Evolutionary conservation across 2,797 vertebrate species (phyloP).

Genomic region (Esox masquinongy): DNA sequence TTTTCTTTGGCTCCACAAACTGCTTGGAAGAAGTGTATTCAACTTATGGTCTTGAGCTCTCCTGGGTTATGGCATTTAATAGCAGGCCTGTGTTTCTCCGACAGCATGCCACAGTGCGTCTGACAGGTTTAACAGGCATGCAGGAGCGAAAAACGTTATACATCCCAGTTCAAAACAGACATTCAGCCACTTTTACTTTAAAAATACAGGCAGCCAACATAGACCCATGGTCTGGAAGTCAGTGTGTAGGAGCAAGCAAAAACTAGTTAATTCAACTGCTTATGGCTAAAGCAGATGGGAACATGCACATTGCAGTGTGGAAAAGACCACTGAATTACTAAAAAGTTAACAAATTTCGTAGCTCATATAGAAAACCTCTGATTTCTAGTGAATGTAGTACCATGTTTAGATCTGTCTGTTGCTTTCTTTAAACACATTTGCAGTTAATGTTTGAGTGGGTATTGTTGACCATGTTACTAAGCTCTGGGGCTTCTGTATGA

Average conservation of each 20-base stretch:
- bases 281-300: background rate
- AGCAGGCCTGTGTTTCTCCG: background rate
- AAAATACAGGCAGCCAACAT: background rate
- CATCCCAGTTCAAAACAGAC: slow-evolving; percentile 6
- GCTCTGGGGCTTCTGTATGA: background rate
- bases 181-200: background rate
- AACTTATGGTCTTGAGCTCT: background rate
- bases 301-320: background rate
- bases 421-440: background rate
- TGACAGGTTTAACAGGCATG: slow-evolving; percentile 22
- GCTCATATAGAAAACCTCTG: background rate
- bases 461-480: background rate
- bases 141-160: background rate
- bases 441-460: background rate
- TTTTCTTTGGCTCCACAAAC: background rate
- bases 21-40: background rate
- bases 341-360: background rate
- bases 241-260: background rate
- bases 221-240: background rate
- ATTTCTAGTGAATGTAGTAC: background rate
- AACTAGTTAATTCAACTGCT: background rate
- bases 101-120: background rate
- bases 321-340: background rate
- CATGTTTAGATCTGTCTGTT: background rate
- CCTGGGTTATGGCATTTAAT: background rate